phyloP scores from a whole-genome alignment of 2,113 vertebrate genomes.

The Otolemur garnettii region DNA sequence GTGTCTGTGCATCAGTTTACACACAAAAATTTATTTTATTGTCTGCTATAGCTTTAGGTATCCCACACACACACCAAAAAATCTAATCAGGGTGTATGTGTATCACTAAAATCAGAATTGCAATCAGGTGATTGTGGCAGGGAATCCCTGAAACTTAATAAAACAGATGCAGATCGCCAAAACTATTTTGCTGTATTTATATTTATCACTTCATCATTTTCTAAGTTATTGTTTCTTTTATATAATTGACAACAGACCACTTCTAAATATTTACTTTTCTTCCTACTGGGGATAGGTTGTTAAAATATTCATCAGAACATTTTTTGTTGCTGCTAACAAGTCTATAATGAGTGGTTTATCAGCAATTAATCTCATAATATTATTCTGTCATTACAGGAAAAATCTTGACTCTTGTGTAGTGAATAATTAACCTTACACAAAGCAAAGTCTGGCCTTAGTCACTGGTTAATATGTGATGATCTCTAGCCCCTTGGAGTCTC shows the following conservation, averaged over 20 bases:
- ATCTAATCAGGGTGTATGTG: rapidly evolving
- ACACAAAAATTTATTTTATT: neutral
- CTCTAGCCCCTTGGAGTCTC: neutral
- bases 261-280: constrained; percentile 4
- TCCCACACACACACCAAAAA: neutral
- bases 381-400: neutral
- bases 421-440: neutral
- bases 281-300: neutral
- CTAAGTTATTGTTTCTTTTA: neutral
- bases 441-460: neutral
- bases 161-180: neutral
- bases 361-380: neutral
- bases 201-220: neutral
- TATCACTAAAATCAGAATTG: constrained; percentile 44
- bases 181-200: neutral
- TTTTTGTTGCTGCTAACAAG: neutral
- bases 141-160: constrained; percentile 21
- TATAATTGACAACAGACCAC: neutral
- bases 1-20: neutral
- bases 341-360: neutral
- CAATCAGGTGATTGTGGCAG: neutral
- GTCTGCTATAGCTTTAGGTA: neutral
- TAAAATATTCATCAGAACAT: neutral
- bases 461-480: neutral
- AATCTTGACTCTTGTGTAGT: neutral